phyloP scores from a whole-genome alignment of 2,888 invertebrate species.

The Nebria brevicollis region DNA sequence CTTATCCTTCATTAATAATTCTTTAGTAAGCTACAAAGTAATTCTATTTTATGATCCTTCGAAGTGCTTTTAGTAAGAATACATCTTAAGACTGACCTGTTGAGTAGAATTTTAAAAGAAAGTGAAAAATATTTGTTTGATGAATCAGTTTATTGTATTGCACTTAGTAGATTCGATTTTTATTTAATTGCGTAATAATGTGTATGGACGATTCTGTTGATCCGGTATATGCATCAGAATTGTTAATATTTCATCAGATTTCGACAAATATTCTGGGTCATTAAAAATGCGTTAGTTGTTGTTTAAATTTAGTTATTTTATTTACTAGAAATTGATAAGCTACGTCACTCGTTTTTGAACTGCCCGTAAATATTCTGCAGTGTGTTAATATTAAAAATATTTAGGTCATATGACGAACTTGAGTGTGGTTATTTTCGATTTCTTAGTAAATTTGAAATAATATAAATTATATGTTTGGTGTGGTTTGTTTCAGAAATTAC shows the following conservation, averaged over 20 bases:
- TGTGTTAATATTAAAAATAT: neutral
- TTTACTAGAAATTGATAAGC: neutral
- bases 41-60: too few species aligned
- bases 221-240: neutral
- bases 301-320: neutral
- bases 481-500: neutral
- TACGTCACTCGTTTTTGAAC: neutral
- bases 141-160: neutral
- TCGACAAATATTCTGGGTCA: neutral
- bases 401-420: neutral
- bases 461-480: neutral
- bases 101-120: slow-evolving; percentile 7
- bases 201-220: neutral
- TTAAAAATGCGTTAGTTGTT: neutral
- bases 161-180: neutral
- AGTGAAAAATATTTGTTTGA: neutral
- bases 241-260: neutral
- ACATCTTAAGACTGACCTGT: neutral
- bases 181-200: neutral
- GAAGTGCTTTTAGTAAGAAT: neutral
- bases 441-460: neutral
- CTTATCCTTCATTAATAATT: too few species aligned
- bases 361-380: neutral
- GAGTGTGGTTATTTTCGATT: neutral
- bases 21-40: too few species aligned